A percentile compares a stretch with the other conserved stretches of the same genome.
phyloP scores from a whole-genome alignment of 2,113 vertebrate genomes.

The Pionites leucogaster region DNA sequence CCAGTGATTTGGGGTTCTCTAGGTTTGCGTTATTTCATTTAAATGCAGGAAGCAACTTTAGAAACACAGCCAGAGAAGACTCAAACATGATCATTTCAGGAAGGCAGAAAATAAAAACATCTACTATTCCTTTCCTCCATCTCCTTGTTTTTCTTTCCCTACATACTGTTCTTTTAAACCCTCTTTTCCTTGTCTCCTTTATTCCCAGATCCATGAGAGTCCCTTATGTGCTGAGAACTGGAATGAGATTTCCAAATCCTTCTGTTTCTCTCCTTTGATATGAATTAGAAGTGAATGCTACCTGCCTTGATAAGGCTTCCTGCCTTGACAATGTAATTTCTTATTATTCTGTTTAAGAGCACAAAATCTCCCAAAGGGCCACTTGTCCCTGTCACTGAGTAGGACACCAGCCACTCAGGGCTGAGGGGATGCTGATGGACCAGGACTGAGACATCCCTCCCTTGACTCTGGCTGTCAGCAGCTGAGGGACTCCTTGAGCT shows the following conservation, averaged over 20 bases:
- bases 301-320: not conserved
- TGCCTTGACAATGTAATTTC: not conserved
- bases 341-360: not conserved
- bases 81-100: not conserved
- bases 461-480: not conserved
- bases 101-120: not conserved
- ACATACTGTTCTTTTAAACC: not conserved
- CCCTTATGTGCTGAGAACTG: not conserved
- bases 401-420: not conserved
- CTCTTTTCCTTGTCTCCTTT: not conserved
- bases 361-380: not conserved
- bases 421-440: not conserved
- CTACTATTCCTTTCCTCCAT: not conserved
- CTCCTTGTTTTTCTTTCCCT: not conserved
- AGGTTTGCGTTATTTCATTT: not conserved
- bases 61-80: not conserved
- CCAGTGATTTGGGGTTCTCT: not conserved
- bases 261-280: not conserved
- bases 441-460: not conserved
- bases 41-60: not conserved
- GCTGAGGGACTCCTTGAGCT: not conserved
- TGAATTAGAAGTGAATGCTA: accelerated
- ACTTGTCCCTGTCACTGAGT: not conserved
- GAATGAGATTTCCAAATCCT: not conserved
- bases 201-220: not conserved